Evolutionary conservation across 2,888 invertebrate genomes (phyloP).

Genomic region (Athalia cordata): DNA sequence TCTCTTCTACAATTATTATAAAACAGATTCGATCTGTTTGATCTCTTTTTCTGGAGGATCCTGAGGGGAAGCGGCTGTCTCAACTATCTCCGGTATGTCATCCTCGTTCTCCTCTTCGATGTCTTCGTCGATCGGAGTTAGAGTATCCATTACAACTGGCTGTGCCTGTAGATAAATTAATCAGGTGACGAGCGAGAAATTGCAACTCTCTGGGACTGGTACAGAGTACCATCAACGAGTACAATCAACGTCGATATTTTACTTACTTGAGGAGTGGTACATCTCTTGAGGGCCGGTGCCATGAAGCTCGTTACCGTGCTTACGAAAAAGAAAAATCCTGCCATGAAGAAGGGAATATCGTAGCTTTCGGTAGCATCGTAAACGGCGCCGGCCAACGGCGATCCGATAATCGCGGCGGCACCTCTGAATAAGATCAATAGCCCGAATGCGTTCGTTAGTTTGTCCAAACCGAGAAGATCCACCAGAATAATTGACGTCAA

Average conservation of each 20-base stretch:
- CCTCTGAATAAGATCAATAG: conserved; percentile 96
- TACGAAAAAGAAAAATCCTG: conserved; percentile 89
- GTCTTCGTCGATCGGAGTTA: conserved; percentile 88
- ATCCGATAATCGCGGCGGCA: conserved; percentile 91
- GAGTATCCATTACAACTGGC: conserved; percentile 81
- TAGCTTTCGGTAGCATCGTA: conserved; percentile 92
- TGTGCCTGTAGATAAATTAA: conserved; percentile 76
- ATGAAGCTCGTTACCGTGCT: conserved; percentile 90
- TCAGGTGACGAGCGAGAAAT: not conserved
- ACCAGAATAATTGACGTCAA: conserved; percentile 98
- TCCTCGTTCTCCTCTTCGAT: conserved; percentile 82
- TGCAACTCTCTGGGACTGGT: not conserved
- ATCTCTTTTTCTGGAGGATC: conserved; percentile 75
- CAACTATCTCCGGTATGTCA: conserved; percentile 86
- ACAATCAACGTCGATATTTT: not conserved
- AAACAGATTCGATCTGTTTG: conserved; percentile 84
- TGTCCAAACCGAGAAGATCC: conserved; percentile 95
- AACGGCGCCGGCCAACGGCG: conserved; percentile 90
- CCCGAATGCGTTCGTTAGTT: conserved; percentile 97
- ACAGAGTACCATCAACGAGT: no score
- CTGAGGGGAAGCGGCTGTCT: conserved; percentile 80
- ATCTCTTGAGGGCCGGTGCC: conserved; percentile 83
- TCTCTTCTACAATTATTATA: conserved; percentile 72
- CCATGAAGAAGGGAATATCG: conserved; percentile 93
- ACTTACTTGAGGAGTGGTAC: conserved; percentile 69